Base-by-base conservation (phyloP, 2,888 invertebrate species). In the Parnassius orleans region DNA sequence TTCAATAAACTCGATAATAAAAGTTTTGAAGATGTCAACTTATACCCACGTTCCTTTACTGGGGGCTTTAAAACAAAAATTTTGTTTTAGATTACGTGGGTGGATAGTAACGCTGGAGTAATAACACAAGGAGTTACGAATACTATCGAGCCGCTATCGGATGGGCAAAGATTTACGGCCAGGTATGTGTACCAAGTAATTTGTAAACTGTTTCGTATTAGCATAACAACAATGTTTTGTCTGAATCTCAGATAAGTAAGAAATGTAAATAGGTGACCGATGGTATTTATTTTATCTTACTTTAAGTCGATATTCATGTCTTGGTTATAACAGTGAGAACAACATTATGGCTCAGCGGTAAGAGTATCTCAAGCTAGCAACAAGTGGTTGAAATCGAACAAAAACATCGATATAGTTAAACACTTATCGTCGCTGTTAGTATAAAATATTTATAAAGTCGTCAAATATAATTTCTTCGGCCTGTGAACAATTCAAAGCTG, bases 101-200 rank as follows among this genome's bases (percentile, higher is more conserved):
- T 97, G 74, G 98, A 98, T 84, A 97, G 97, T 43, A 93, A 95
- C 64, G 97, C 97, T 46, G 96, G 95, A 72, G 96, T 97, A 33
- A 88, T 98, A 66, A 95, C 94, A 24, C 95, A 95, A 71, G 96
- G 96, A 67, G 95, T 97, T 70, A 95, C 96, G 67, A 95, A 95
- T 78, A 93, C 94, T 12, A 94, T 95, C 51, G 96, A 96, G 70
- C 93, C 94, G n/a, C 86, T 96, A 76, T 92, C 96, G 9, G 97
- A 97, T 77, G 96, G 95, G 1, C 95, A 97, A 70, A 93, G 97
- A 70, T 95, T 95, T 77, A 97, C 97, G 12, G 96, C 98, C 53
- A 86, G 87, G 90, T 91, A 68, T 48, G 55, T 44, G 44, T 10
- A 3, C 19, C 19, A 44, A 44, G 19, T 54, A 44, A 3, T 15